These are phyloP conservation scores for Tursiops truncatus DNA, from an alignment of 2,113 vertebrate species.

Conservation along the genomic window DNA sequence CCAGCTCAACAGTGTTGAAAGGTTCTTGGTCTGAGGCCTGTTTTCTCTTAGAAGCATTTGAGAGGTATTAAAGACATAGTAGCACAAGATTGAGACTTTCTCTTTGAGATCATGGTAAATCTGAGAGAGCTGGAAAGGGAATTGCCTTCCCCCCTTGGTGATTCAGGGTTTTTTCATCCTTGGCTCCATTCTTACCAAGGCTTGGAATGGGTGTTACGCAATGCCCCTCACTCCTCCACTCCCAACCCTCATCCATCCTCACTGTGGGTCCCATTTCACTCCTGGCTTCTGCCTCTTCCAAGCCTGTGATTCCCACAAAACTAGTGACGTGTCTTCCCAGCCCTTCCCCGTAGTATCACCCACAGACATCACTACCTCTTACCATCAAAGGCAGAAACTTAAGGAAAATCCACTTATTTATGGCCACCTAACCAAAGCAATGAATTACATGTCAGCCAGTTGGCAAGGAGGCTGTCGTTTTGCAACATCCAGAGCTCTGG, in stretches of 20 bases:
- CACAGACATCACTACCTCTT: background rate
- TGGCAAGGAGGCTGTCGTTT: background rate
- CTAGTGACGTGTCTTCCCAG: background rate
- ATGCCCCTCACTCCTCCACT: background rate
- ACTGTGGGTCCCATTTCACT: background rate
- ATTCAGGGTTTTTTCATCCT: background rate
- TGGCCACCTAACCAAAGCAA: background rate
- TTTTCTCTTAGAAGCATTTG: background rate
- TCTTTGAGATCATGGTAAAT: background rate
- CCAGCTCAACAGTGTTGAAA: background rate
- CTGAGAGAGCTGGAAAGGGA: background rate
- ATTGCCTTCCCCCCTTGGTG: background rate
- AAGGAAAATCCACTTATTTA: background rate
- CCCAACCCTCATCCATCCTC: rapidly evolving
- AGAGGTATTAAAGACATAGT: background rate
- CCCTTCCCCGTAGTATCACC: background rate
- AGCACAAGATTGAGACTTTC: background rate
- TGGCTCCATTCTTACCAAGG: background rate
- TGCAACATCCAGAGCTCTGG: background rate
- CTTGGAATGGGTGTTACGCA: background rate
- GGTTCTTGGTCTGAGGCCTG: background rate
- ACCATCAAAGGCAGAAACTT: background rate
- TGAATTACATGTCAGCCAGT: too few species aligned
- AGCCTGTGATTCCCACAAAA: background rate
- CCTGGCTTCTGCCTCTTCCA: background rate